Evolutionary conservation across 2,113 vertebrate species (phyloP).

Genomic region (Halcyon senegalensis): DNA sequence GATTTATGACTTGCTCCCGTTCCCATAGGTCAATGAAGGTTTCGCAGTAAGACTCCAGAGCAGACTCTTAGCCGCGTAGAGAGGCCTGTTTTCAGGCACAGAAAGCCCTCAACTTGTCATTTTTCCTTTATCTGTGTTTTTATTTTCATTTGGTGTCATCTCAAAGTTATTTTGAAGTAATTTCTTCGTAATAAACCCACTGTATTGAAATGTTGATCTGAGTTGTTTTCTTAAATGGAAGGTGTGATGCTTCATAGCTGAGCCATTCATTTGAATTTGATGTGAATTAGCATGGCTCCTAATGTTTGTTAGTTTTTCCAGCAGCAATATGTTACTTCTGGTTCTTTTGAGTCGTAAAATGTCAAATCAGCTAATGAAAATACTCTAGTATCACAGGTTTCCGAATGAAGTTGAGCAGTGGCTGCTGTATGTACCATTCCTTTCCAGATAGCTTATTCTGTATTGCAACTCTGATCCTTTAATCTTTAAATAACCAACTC

Average conservation of each 20-base stretch:
- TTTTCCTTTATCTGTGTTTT: not conserved
- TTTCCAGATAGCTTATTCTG: not conserved
- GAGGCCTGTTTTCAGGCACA: not conserved
- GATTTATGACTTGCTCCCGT: not conserved
- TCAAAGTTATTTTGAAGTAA: not conserved
- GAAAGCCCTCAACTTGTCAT: not conserved
- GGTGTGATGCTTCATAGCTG: not conserved
- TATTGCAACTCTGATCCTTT: not conserved
- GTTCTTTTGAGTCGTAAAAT: not conserved
- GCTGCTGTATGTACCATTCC: not conserved
- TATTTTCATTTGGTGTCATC: not conserved
- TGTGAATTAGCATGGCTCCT: not conserved
- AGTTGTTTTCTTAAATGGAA: not conserved
- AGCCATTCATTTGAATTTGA: not conserved
- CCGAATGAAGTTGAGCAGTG: not conserved
- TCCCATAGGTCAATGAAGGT: not conserved
- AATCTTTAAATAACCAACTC: not conserved
- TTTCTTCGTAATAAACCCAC: not conserved
- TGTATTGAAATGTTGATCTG: not conserved
- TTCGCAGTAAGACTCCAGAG: not conserved
- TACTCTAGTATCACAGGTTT: not conserved
- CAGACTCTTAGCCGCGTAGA: not conserved
- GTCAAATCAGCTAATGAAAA: not conserved
- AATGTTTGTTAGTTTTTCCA: not conserved
- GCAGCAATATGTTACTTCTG: not conserved